Conservation (phyloP, 2,797 vertebrate genomes). For the Lates japonicus region DNA sequence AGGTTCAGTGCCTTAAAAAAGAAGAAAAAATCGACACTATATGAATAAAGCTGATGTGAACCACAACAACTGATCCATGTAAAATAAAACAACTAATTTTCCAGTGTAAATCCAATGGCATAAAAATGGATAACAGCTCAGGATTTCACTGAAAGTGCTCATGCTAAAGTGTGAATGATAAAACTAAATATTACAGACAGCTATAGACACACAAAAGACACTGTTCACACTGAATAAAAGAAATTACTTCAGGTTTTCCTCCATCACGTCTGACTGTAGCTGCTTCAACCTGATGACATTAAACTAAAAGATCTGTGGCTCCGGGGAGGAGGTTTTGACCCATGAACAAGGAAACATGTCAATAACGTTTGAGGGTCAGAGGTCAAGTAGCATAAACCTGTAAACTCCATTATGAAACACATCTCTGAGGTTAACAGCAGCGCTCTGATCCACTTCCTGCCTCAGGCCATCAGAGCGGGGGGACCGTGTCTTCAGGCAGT, state of each 20-base stretch:
- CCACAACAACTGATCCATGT: no score
- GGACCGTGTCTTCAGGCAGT: not conserved
- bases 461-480: not conserved
- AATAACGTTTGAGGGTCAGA: conserved; percentile 54
- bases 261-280: conserved; percentile 1
- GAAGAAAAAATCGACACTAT: no score
- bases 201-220: no score
- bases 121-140: no score
- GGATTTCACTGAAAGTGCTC: no score
- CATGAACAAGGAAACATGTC: conserved; percentile 52
- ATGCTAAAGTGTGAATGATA: no score
- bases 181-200: no score
- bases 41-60: no score
- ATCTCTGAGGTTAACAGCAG: conserved; percentile 30
- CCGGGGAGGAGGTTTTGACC: conserved; percentile 50
- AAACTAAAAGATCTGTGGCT: conserved; percentile 23
- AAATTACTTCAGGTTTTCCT: not conserved
- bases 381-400: conserved; percentile 57
- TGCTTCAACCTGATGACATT: conserved; percentile 1
- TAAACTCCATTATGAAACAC: conserved; percentile 41
- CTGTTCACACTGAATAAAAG: no score
- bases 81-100: no score
- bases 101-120: no score
- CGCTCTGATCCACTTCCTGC: conserved; percentile 50
- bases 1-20: no score